Percentiles rank a stretch among this genome's conserved stretches.
Evolutionary conservation across 1,140 invertebrate species (phyloP).

Genomic region (Amphibalanus amphitrite): DNA sequence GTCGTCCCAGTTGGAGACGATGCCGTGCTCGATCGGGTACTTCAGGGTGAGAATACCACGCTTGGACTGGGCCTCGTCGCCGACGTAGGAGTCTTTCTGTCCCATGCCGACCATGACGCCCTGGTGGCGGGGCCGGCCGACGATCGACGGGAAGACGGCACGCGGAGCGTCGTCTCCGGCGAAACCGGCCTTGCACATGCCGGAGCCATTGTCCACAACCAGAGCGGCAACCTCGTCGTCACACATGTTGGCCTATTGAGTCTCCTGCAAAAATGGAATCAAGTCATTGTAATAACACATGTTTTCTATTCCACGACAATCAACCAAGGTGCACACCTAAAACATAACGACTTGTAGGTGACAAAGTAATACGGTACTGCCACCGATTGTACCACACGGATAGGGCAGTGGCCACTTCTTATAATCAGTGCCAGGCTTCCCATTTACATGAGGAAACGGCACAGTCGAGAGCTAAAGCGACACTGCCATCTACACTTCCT

Average conservation of each 20-base stretch:
- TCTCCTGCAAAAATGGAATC: no score
- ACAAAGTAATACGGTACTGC: no score
- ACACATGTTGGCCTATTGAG: conserved; percentile 35
- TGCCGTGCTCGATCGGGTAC: conserved; percentile 88
- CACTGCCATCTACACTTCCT: no score
- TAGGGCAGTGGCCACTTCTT: no score
- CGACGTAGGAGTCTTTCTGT: conserved; percentile 75
- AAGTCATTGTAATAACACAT: no score
- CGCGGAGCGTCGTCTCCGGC: conserved; percentile 46
- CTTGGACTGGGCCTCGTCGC: conserved; percentile 84
- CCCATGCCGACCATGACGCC: conserved; percentile 87
- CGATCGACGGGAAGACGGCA: conserved; percentile 44
- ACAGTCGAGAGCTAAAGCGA: no score
- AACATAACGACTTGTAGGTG: no score
- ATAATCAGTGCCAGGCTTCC: no score
- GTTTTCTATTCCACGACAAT: no score
- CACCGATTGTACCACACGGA: no score
- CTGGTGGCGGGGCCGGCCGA: conserved; percentile 39
- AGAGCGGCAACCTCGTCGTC: conserved; percentile 45
- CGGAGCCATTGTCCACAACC: conserved; percentile 44
- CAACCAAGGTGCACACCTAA: no score
- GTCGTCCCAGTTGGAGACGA: conserved; percentile 93
- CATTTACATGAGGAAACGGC: no score
- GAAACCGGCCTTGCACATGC: conserved; percentile 46
- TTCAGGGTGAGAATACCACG: conserved; percentile 78